Evolutionary conservation across 2,113 vertebrate species (phyloP).

Genomic region (Petrocephalus microphthalmus): DNA sequence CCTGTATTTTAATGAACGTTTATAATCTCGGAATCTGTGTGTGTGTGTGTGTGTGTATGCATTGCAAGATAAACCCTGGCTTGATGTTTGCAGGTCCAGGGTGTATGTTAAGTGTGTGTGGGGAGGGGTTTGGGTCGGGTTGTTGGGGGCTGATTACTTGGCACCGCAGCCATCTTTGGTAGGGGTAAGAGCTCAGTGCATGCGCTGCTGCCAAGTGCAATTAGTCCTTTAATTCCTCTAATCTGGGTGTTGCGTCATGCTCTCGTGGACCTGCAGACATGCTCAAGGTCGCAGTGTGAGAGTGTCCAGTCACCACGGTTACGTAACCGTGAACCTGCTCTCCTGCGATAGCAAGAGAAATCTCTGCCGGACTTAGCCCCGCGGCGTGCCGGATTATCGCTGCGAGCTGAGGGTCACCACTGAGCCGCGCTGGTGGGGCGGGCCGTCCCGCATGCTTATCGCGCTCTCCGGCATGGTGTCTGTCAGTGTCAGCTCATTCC

Average conservation of each 20-base stretch:
- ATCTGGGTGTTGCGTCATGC: slow-evolving; percentile 21
- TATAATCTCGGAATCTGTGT: slow-evolving; percentile 3
- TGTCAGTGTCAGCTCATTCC: background rate
- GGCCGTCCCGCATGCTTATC: slow-evolving; percentile 17
- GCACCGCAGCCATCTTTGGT: slow-evolving; percentile 3
- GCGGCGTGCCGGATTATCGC: slow-evolving; percentile 43
- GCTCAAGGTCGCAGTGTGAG: slow-evolving; percentile 29
- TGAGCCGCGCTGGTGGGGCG: slow-evolving; percentile 41
- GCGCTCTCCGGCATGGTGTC: background rate
- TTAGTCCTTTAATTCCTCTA: slow-evolving; percentile 46
- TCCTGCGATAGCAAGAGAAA: slow-evolving; percentile 52
- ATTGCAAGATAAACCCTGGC: background rate
- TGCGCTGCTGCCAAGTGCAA: slow-evolving; percentile 26
- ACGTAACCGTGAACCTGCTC: slow-evolving; percentile 50
- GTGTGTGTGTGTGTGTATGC: background rate
- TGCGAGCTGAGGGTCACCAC: slow-evolving; percentile 37
- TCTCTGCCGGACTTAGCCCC: slow-evolving; percentile 47
- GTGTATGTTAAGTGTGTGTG: slow-evolving; percentile 16
- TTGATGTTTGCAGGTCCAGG: slow-evolving; percentile 16
- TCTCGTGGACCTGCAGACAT: slow-evolving; percentile 34
- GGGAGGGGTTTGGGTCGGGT: no score
- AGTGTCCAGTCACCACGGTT: slow-evolving; percentile 40
- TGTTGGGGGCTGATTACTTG: background rate
- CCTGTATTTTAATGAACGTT: background rate
- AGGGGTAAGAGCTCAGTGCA: background rate